Base-by-base conservation (phyloP, 2,113 vertebrate species). In the Strigops habroptila region DNA sequence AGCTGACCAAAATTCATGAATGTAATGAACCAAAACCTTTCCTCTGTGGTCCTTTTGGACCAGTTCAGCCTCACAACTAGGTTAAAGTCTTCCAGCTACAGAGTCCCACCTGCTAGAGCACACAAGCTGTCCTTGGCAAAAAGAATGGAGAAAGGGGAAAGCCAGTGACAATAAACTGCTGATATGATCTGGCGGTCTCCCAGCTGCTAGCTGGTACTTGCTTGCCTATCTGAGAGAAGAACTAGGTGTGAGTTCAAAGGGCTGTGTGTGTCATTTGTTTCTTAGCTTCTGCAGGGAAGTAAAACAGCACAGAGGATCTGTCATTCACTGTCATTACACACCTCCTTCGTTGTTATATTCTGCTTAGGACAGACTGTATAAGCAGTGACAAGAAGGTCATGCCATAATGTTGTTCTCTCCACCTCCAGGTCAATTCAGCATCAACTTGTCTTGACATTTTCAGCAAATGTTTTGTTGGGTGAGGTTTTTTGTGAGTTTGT, bases 21-120 rank as follows among this genome's bases (percentile, higher is more conserved):
- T 1, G 4, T 4, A 8, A 24, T 16, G 4, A 75, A 78, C 6
- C 0, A 0, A 62, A 43, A 67, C 59, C 28, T 83, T 83, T 74
- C 59, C 28, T 90, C 48, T 82, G 44, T 77, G 25, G 18, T 27
- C 10, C 25, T 88, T 75, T 28, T 0, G 0, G n/a, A 51, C 28
- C 28, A 46, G 28, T 46, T 79, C 57, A 71, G 62, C 14, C 27
- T 33, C 44, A 52, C 11, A 85, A 71, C 57, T 15, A 68, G 18
- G 15, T 68, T 68, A 4, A 86, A 70, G 23, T 52, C 27, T 90
- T 91, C 21, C 59, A 82, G 44, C 53, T 80, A 23, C 16, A 37
- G 30, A 41, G 31, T 49, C 7, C 22, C 49, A 46, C 30, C 31
- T 52, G 18, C 19, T 3, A 76, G 52, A 82, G 49, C 46, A 82